A percentile compares a stretch with the other conserved stretches of the same genome.
These are phyloP conservation scores for Acromyrmex charruanus DNA, from an alignment of 1,140 invertebrate genomes.

Conservation along the genomic window DNA sequence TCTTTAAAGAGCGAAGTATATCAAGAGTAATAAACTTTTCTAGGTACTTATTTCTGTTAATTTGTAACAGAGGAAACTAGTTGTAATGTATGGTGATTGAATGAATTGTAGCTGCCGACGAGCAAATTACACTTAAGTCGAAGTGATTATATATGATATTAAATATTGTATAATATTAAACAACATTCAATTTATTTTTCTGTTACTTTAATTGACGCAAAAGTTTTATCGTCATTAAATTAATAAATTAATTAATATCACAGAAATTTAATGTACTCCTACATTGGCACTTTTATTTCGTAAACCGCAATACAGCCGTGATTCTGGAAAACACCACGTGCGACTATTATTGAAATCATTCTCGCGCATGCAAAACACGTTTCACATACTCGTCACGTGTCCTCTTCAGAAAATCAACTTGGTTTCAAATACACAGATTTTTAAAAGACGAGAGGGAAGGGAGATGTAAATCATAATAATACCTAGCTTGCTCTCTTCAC, in stretches of 20 bases:
- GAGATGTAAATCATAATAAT: background rate
- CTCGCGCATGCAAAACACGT: conserved; percentile 14
- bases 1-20: background rate
- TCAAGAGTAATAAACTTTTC: conserved; percentile 24
- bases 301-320: background rate
- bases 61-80: conserved; percentile 31
- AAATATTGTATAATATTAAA: conserved; percentile 37
- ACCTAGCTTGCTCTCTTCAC: conserved; percentile 10
- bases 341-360: conserved; percentile 15
- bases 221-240: background rate
- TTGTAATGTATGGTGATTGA: conserved; percentile 40
- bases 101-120: conserved; percentile 10
- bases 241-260: conserved; percentile 9
- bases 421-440: conserved; percentile 13
- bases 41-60: conserved; percentile 43
- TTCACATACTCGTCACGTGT: conserved; percentile 17
- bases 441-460: background rate
- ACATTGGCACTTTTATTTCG: background rate
- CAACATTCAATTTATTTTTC: background rate
- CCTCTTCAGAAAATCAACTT: background rate
- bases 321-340: background rate
- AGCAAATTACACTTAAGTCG: conserved; percentile 9
- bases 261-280: background rate
- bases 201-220: background rate
- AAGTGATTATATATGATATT: conserved; percentile 28